A percentile compares a stretch with the other conserved stretches of the same genome.
phyloP scores from a whole-genome alignment of 1,140 invertebrate species.

The Solen grandis region DNA sequence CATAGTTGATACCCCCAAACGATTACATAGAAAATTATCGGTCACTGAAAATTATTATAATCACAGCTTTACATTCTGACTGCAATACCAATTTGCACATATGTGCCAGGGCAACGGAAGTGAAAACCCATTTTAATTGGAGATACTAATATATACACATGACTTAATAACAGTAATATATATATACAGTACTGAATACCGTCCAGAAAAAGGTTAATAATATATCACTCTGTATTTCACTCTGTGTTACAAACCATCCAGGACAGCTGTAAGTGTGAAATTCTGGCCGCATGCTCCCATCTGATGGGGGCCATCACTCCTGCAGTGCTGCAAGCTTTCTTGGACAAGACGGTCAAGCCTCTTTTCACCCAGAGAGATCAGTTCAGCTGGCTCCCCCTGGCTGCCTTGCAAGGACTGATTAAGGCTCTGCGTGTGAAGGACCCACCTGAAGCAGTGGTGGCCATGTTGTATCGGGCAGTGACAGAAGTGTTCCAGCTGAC shows the following conservation, averaged over 20 bases:
- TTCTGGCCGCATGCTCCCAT: conserved; percentile 26
- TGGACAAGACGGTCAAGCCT: conserved; percentile 57
- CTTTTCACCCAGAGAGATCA: not conserved
- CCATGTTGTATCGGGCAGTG: conserved; percentile 62
- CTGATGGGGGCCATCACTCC: conserved; percentile 46
- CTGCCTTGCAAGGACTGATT: conserved; percentile 68
- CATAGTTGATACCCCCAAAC: too few relatives aligned
- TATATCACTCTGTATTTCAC: not conserved
- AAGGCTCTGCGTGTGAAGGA: conserved; percentile 66
- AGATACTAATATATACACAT: too few relatives aligned
- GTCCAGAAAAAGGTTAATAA: not conserved
- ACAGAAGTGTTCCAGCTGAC: conserved; percentile 57
- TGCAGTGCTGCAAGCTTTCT: conserved; percentile 57
- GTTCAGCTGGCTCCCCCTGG: conserved; percentile 26
- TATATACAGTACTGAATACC: too few relatives aligned
- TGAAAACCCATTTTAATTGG: too few relatives aligned
- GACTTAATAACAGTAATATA: too few relatives aligned
- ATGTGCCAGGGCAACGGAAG: too few relatives aligned
- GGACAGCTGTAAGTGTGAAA: conserved; percentile 10
- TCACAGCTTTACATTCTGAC: too few relatives aligned
- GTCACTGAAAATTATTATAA: too few relatives aligned
- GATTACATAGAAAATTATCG: too few relatives aligned
- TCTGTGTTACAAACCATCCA: not conserved
- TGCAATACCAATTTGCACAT: too few relatives aligned
- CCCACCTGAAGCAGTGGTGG: conserved; percentile 68